Conservation (phyloP, 2,888 invertebrate genomes). For the Bugula neritina region DNA sequence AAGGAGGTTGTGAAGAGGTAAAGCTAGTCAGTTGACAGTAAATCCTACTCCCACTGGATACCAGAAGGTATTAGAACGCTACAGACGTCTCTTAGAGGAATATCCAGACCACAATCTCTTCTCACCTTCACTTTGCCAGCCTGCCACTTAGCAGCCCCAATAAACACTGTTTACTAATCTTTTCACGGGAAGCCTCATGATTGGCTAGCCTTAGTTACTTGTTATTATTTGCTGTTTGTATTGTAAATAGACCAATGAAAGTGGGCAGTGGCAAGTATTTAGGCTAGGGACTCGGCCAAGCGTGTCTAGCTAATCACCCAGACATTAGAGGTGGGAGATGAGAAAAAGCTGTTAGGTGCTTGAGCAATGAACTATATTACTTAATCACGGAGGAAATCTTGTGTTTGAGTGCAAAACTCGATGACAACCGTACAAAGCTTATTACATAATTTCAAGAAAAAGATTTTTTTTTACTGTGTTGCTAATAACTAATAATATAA, state of each 20-base stretch:
- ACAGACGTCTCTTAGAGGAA: too few relatives aligned
- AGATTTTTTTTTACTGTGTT: too few relatives aligned
- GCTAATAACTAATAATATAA: too few relatives aligned
- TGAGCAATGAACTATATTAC: background rate
- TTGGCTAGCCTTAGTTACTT: background rate
- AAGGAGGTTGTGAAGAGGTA: too few relatives aligned
- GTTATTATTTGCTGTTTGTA: conserved; percentile 21
- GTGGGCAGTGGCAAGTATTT: background rate
- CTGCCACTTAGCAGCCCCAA: conserved; percentile 13
- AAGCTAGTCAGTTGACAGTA: too few relatives aligned
- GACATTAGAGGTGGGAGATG: background rate
- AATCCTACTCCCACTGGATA: too few relatives aligned
- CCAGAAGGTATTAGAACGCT: too few relatives aligned
- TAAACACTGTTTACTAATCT: background rate
- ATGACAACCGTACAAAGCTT: too few relatives aligned
- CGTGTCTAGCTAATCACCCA: conserved; percentile 9
- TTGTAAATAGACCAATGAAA: background rate
- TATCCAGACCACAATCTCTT: too few relatives aligned
- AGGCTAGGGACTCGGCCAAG: background rate
- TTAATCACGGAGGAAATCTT: background rate
- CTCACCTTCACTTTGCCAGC: background rate
- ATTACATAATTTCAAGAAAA: too few relatives aligned
- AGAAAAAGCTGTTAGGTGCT: conserved; percentile 1
- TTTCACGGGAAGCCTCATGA: too few relatives aligned
- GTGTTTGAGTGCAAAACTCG: background rate